Conservation (phyloP, 2,888 invertebrate species). For the Cremastinae sp. region DNA sequence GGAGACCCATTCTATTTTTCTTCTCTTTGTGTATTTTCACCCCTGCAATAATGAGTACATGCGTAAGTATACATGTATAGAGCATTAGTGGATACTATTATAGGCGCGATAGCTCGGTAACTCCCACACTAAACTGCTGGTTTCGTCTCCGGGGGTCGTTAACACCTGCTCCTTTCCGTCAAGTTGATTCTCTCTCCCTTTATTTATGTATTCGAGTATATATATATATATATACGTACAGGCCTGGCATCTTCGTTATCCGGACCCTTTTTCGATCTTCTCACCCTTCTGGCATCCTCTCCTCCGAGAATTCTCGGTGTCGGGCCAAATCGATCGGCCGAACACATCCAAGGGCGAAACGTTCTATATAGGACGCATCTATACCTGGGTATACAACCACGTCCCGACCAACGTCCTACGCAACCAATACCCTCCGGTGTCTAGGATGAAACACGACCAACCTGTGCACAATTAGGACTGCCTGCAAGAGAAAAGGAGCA, state of each 20-base stretch:
- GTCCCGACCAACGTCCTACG: slow-evolving; percentile 50
- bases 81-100: slow-evolving; percentile 34
- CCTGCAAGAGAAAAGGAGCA: slow-evolving; percentile 13
- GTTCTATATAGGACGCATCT: slow-evolving; percentile 1
- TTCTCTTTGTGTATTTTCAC: slow-evolving; percentile 34
- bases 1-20: slow-evolving; percentile 41
- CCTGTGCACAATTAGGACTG: slow-evolving; percentile 69
- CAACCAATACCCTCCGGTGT: slow-evolving; percentile 68
- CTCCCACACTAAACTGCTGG: slow-evolving; percentile 44
- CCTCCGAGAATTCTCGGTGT: slow-evolving; percentile 21
- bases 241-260: slow-evolving; percentile 16
- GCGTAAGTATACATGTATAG: slow-evolving; percentile 3
- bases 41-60: slow-evolving; percentile 40
- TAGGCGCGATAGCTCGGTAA: slow-evolving; percentile 23
- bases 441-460: slow-evolving; percentile 69
- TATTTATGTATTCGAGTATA: neutral
- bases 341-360: slow-evolving; percentile 37
- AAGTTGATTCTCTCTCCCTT: slow-evolving; percentile 63
- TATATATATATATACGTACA: too few relatives aligned
- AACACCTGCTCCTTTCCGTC: slow-evolving; percentile 74
- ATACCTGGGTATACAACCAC: slow-evolving; percentile 9
- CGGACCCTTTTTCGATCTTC: slow-evolving; percentile 38
- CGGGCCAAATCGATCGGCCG: slow-evolving; percentile 34
- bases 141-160: slow-evolving; percentile 68
- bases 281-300: slow-evolving; percentile 25